Conservation (phyloP, 2,113 vertebrate genomes). For the Corythornis vintsioides region DNA sequence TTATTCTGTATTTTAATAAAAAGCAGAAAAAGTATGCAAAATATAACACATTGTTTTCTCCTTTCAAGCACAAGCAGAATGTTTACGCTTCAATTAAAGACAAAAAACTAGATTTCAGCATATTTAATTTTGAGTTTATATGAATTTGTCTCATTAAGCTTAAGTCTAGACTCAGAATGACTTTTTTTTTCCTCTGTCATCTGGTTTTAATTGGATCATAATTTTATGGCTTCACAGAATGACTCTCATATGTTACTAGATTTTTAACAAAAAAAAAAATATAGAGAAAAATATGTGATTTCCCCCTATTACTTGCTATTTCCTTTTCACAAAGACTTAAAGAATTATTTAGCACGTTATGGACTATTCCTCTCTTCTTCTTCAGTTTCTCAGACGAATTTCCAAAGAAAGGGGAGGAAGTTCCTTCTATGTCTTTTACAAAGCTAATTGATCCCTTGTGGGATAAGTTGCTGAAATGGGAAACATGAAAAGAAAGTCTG, state of each 20-base stretch:
- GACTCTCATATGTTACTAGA: background rate
- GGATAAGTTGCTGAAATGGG: background rate
- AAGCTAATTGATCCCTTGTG: background rate
- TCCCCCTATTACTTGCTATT: background rate
- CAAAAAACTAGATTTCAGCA: background rate
- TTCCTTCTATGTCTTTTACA: background rate
- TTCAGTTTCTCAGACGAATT: background rate
- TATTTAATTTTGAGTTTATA: slow-evolving; percentile 32
- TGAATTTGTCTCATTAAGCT: slow-evolving; percentile 37
- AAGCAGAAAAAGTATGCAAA: background rate
- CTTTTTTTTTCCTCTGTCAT: background rate
- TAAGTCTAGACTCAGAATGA: slow-evolving; percentile 33
- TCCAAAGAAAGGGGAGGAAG: background rate
- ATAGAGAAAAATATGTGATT: background rate
- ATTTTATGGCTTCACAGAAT: slow-evolving; percentile 20
- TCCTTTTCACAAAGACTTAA: background rate
- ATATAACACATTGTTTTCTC: background rate
- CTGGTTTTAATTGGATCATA: slow-evolving; percentile 40
- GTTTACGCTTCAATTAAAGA: slow-evolving; percentile 4
- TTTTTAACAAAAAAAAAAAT: background rate
- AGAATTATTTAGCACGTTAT: background rate
- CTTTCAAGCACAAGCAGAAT: slow-evolving; percentile 9
- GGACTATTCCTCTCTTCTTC: background rate
- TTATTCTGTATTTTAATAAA: background rate
- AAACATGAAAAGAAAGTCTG: background rate